Conservation (phyloP, 2,113 vertebrate species). For the Cnemophilus loriae region DNA sequence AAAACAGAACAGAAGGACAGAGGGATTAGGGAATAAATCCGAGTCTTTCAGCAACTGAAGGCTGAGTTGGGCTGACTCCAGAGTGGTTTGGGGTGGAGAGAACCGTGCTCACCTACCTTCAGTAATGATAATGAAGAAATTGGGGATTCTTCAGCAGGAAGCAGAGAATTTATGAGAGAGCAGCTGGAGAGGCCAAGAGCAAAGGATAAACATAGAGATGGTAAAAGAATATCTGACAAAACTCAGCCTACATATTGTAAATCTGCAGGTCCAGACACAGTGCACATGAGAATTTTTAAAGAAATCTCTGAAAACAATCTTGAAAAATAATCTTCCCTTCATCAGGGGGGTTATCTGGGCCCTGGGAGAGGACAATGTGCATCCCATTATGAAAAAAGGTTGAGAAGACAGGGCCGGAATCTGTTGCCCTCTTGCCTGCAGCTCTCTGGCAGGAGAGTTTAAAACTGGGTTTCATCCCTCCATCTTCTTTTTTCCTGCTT, state of each 20-base stretch:
- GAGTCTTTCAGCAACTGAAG: not conserved
- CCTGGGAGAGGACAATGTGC: not conserved
- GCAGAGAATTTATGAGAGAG: conserved; percentile 47
- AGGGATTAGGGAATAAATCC: conserved; percentile 31
- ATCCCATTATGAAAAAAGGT: not conserved
- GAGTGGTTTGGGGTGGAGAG: not conserved
- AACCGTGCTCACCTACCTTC: not conserved
- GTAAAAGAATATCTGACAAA: conserved; percentile 56
- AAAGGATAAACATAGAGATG: conserved; percentile 52
- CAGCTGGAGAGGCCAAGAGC: conserved; percentile 52
- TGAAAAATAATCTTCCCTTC: conserved; percentile 39
- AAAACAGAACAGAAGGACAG: conserved; percentile 11
- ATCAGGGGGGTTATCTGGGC: not conserved
- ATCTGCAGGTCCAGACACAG: conserved; percentile 19
- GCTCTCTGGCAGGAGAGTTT: not conserved
- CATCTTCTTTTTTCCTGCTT: not conserved
- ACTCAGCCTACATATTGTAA: conserved; percentile 32
- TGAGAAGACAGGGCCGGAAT: not conserved
- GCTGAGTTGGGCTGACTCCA: conserved; percentile 1
- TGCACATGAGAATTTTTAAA: conserved; percentile 10
- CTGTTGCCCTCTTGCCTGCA: not conserved
- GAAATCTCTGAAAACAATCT: conserved; percentile 20
- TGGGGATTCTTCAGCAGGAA: conserved; percentile 21
- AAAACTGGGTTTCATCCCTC: not conserved
- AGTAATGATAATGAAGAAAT: conserved; percentile 45